Evolutionary conservation across 1,140 invertebrate genomes (phyloP).

Genomic region (Zaprionus inermis): DNA sequence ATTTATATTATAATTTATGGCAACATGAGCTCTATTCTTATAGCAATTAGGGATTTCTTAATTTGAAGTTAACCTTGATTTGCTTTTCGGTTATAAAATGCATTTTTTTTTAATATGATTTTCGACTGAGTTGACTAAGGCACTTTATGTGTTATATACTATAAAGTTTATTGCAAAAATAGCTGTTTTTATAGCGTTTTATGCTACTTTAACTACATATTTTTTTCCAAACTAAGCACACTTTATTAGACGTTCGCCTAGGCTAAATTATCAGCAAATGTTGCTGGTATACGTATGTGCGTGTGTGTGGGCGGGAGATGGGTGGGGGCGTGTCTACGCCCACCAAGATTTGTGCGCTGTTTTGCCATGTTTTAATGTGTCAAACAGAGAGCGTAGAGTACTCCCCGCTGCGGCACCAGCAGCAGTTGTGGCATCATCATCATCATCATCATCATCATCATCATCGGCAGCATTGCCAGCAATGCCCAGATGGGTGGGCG

Average conservation of each 20-base stretch:
- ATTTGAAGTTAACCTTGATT: background rate
- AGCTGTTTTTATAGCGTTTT: background rate
- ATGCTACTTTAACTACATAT: background rate
- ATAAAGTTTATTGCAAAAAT: background rate
- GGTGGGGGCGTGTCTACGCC: slow-evolving; percentile 15
- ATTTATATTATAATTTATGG: background rate
- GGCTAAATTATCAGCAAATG: slow-evolving; percentile 15
- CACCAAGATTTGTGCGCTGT: slow-evolving; percentile 50
- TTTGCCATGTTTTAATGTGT: slow-evolving; percentile 73
- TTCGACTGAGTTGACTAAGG: background rate
- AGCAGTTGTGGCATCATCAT: background rate
- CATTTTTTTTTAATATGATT: too few species aligned
- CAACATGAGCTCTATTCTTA: background rate
- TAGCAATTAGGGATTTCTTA: background rate
- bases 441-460: slow-evolving; percentile 21
- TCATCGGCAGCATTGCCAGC: slow-evolving; percentile 11
- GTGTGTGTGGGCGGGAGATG: too few species aligned
- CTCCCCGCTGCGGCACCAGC: slow-evolving; percentile 4
- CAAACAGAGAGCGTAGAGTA: slow-evolving; percentile 55
- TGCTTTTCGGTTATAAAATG: background rate
- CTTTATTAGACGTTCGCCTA: background rate
- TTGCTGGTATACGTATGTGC: slow-evolving; percentile 5
- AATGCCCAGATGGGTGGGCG: slow-evolving; percentile 30
- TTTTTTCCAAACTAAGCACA: background rate
- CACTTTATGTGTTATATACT: background rate